A percentile compares a stretch with the other conserved stretches of the same genome.
Conservation (phyloP, 2,888 invertebrate genomes). For the Scaptomyza tumidula region DNA sequence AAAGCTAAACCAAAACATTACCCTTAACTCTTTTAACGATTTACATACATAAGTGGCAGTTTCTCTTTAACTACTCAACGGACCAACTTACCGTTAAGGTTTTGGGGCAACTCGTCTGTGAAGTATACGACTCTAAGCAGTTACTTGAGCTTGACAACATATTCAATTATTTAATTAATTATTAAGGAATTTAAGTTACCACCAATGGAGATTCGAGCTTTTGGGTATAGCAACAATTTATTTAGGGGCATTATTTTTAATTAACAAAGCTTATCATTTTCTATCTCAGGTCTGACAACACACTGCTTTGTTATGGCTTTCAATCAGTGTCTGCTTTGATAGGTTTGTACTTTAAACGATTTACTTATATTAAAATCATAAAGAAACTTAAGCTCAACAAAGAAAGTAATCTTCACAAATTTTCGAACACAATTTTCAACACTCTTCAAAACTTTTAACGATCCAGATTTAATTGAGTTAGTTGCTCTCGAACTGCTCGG, state of each 20-base stretch:
- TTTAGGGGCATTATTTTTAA: neutral
- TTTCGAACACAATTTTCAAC: too few relatives aligned
- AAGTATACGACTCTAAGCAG: neutral
- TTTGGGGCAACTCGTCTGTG: conserved; percentile 51
- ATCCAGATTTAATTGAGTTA: neutral
- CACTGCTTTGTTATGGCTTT: too few relatives aligned
- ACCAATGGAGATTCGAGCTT: neutral
- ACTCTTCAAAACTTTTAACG: neutral
- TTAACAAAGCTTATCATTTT: neutral
- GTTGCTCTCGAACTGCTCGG: conserved; percentile 30
- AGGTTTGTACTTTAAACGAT: too few relatives aligned
- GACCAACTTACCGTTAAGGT: conserved; percentile 56
- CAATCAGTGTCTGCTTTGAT: too few relatives aligned
- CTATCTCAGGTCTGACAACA: too few relatives aligned
- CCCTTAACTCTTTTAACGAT: neutral
- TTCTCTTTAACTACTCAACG: conserved; percentile 39
- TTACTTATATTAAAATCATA: too few relatives aligned
- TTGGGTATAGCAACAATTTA: neutral
- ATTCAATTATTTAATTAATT: neutral
- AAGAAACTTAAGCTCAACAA: too few relatives aligned
- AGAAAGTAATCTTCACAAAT: too few relatives aligned
- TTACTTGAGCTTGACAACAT: neutral
- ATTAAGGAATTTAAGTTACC: neutral
- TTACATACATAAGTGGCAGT: neutral
- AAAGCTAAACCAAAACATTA: conserved; percentile 39